Evolutionary conservation across 2,113 vertebrate species (phyloP), one percentile per base, ranked within the genome.

Genomic region (Paraplagusia blochii): DNA sequence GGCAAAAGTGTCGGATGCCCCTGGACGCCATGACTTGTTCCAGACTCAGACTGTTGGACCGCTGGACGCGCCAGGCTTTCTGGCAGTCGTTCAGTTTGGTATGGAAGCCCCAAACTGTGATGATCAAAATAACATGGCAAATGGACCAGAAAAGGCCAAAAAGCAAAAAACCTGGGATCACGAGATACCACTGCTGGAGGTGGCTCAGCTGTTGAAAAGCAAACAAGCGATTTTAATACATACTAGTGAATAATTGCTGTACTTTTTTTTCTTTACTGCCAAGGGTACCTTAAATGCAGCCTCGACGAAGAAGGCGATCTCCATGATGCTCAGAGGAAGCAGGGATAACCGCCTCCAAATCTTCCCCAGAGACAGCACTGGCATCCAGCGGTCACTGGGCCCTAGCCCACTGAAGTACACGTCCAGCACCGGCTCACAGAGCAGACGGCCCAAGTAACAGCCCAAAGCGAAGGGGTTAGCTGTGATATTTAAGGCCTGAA

Each of bases 1-100:
- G 92, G 74, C 96, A 98, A 90, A 98, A 99, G 88, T 99, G 96
- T n/a, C 96, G 92, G 90, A 98, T 97, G 59, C 97, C 97, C 87
- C 94, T 93, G 19, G 97, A 98, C 33, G 95, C 95, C 97, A 99
- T 98, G 71, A 98, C 92, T 85, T 95, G 92, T 57, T 95, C 92
- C 67, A 99, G 91, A 79, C 91, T 94, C 60, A 92, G 92, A 74
- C 86, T 90, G 34, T 94, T 92, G 45, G 88, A 80, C 13, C 88
- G 87, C 79, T 96, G 95, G 16, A 89, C 85, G 14, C 88, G 90
- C 83, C 91, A 96, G 0, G 93, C 84, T 66, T 88, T 95, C 89
- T 98, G 96, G 80, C 96, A 99, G 63, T 98, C 94, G 33, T 86
- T 95, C 48, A 99, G 77, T 81, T 98, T 98, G 12, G 93, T 95